Percentiles rank a stretch among this genome's conserved stretches.
Evolutionary conservation across 2,113 vertebrate genomes (phyloP).

Genomic region (Ailuropoda melanoleuca): DNA sequence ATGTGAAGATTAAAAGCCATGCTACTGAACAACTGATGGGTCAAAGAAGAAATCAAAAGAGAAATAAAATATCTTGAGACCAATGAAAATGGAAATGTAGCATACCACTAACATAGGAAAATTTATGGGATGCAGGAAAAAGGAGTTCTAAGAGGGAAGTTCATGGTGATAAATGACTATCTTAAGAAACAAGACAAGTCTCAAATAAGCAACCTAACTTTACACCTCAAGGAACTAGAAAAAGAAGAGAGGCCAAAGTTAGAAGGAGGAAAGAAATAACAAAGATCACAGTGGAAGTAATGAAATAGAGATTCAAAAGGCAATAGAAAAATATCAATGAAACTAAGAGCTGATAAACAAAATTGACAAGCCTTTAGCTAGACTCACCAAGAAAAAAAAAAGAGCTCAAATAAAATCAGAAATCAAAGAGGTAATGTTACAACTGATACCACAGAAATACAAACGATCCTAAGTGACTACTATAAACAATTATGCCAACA

Average conservation of each 20-base stretch:
- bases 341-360: not conserved
- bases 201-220: not conserved
- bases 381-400: not conserved
- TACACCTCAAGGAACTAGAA: not conserved
- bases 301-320: not conserved
- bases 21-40: not conserved
- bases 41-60: not conserved
- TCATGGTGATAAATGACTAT: not conserved
- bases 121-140: not conserved
- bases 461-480: not conserved
- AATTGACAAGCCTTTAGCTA: not conserved
- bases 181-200: not conserved
- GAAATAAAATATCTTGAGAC: not conserved
- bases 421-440: not conserved
- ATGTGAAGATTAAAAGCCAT: not conserved
- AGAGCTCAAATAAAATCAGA: not conserved
- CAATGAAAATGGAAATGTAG: not conserved
- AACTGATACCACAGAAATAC: not conserved
- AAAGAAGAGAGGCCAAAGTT: not conserved
- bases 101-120: not conserved
- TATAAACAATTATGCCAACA: not conserved
- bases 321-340: not conserved
- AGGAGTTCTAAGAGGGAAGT: not conserved
- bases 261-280: not conserved
- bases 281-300: not conserved